Evolutionary conservation across 2,113 vertebrate species (phyloP).

Genomic region (Aramus guarauna): DNA sequence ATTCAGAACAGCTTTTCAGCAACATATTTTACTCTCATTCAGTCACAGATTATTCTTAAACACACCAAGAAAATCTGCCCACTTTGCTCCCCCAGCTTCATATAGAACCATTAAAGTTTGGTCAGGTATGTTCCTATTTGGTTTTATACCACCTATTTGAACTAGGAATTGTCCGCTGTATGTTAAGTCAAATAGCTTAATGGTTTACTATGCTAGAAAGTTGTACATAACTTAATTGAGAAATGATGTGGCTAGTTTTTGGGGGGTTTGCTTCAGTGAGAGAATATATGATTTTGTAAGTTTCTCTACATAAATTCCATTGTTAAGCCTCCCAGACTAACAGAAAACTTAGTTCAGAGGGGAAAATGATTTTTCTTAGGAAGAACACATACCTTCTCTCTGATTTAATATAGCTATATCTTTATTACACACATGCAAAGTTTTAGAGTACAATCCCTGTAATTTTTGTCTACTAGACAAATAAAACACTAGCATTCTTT

Average conservation of each 20-base stretch:
- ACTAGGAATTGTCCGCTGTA: not conserved
- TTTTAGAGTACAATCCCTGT: not conserved
- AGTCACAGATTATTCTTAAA: not conserved
- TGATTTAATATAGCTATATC: not conserved
- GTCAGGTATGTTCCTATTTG: not conserved
- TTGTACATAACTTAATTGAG: not conserved
- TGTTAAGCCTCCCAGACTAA: not conserved
- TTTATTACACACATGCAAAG: not conserved
- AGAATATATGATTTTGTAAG: not conserved
- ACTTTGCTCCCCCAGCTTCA: not conserved
- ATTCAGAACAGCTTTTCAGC: not conserved
- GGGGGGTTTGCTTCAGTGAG: not conserved
- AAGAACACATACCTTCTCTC: not conserved
- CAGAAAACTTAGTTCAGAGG: not conserved
- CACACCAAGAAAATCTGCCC: not conserved
- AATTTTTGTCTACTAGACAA: not conserved
- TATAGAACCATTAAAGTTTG: rapidly evolving
- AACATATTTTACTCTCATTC: not conserved
- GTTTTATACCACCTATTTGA: not conserved
- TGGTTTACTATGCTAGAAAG: not conserved
- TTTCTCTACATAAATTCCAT: not conserved
- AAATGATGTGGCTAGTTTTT: not conserved
- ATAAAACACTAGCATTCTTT: not conserved
- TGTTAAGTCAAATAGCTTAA: not conserved
- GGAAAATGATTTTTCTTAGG: not conserved